These are phyloP conservation scores for Stylophora pistillata DNA, from an alignment of 64 coral and sea anemone species.

Conservation along the genomic window DNA sequence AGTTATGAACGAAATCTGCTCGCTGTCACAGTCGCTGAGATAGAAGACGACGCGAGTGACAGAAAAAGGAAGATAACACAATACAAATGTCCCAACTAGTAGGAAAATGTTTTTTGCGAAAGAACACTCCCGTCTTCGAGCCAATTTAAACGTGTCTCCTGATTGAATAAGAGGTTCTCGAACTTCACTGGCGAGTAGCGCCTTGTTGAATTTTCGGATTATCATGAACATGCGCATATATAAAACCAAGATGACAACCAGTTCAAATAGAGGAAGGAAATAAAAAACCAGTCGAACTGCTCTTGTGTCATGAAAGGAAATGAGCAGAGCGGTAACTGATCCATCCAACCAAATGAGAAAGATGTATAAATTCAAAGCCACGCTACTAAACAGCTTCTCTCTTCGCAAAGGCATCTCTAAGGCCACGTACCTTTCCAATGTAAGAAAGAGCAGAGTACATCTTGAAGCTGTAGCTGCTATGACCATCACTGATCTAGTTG, in stretches of 20 bases:
- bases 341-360: neutral
- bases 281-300: too few species aligned
- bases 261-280: neutral
- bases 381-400: neutral
- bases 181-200: neutral
- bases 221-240: constrained; percentile 30
- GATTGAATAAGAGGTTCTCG: neutral
- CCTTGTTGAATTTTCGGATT: constrained; percentile 14
- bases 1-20: too few species aligned
- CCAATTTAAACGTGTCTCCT: neutral
- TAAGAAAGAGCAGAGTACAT: neutral
- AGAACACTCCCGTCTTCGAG: neutral
- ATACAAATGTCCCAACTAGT: neutral
- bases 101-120: constrained; percentile 20
- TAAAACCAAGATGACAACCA: neutral
- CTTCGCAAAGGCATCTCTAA: neutral
- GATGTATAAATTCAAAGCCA: neutral
- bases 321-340: neutral
- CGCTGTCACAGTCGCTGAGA: too few species aligned
- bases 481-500: too few species aligned
- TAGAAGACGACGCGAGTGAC: neutral
- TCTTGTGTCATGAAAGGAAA: too few species aligned
- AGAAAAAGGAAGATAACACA: constrained; percentile 9
- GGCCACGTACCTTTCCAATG: constrained; percentile 9
- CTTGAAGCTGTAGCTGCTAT: neutral